These are phyloP conservation scores for Sebastes hubbsi DNA, from an alignment of 2,797 vertebrate genomes.

Conservation along the genomic window DNA sequence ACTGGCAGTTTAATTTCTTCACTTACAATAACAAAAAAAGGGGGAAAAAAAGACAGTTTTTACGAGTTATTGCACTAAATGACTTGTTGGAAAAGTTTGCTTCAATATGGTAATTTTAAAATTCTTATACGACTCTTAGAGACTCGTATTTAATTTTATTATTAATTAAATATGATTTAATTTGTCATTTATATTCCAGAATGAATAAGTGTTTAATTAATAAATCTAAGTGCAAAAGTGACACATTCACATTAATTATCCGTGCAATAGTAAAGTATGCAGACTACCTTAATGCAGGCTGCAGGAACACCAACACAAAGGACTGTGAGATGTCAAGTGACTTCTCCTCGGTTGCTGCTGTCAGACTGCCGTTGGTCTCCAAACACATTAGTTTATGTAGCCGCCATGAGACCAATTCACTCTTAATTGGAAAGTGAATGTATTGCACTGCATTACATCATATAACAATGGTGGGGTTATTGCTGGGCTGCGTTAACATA, in stretches of 20 bases:
- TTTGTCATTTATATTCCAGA: background rate
- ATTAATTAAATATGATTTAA: background rate
- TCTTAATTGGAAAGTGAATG: constrained; percentile 70
- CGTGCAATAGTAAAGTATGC: background rate
- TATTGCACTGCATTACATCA: constrained; percentile 63
- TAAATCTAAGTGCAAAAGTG: background rate
- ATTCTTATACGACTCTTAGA: no score
- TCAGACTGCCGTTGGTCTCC: constrained; percentile 52
- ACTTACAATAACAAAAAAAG: background rate
- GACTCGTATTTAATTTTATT: no score
- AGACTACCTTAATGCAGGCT: background rate
- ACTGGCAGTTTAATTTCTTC: background rate
- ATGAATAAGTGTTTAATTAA: background rate
- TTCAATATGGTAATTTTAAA: background rate
- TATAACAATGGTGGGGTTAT: constrained; percentile 43
- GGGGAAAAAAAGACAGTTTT: no score
- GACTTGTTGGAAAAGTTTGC: background rate
- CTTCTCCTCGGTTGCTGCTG: constrained; percentile 40
- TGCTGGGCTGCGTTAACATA: constrained; percentile 41
- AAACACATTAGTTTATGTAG: constrained; percentile 70
- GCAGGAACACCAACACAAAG: constrained; percentile 12
- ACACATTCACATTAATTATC: background rate
- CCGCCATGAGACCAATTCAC: constrained; percentile 64
- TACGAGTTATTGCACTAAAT: background rate
- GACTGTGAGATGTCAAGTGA: constrained; percentile 29